Base-by-base conservation (phyloP, 2,113 vertebrate species). In the Mus pahari region DNA sequence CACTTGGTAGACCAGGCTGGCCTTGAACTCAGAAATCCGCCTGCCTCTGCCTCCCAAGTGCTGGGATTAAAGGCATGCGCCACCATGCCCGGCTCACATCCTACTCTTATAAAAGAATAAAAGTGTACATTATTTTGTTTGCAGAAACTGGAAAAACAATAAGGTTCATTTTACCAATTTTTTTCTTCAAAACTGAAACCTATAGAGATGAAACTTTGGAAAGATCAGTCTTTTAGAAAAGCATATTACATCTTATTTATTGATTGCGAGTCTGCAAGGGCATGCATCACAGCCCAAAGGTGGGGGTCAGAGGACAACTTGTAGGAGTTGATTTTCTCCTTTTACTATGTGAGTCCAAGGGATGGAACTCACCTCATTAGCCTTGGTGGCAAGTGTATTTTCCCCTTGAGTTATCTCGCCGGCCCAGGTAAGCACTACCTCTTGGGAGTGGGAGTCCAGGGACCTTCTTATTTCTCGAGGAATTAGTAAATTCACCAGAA, bases 101-200 rank as follows among this genome's bases (percentile, higher is more conserved):
- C 31, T 68, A 60, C 10, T 42, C 13, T 95, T 96, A 66, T 19
- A 45, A 92, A 86, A 70, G 14, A 81, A 93, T 78, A n/a, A 94
- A 71, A 78, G 39, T 16, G 1, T 91, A n/a, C 39, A 6, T 75
- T 74, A 62, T 53, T 55, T n/a, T 71, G 48, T 93, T 75, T 55
- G 64, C 90, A 60, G 90, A 91, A 89, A n/a, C 17, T 94, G 90
- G 55, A 64, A 82, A 94, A 92, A 81, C 60, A n/a, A 93, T 36
- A 70, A 64, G 2, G 24, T 71, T 94, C 13, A 39, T 88, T 94
- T 95, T 73, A 86, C 71, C 2, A 31, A 24, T 7, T 73, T 64
- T 82, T 91, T 55, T 55, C 24, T 12, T 92, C 94, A 68, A 94
- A 90, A 86, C 42, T 48, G 36, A 96, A 93, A 24, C 4, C 89